Percentiles rank a stretch among this genome's conserved stretches.
phyloP scores from a whole-genome alignment of 92 coral and sea anemone species.

The Anthopleura xanthogrammica region DNA sequence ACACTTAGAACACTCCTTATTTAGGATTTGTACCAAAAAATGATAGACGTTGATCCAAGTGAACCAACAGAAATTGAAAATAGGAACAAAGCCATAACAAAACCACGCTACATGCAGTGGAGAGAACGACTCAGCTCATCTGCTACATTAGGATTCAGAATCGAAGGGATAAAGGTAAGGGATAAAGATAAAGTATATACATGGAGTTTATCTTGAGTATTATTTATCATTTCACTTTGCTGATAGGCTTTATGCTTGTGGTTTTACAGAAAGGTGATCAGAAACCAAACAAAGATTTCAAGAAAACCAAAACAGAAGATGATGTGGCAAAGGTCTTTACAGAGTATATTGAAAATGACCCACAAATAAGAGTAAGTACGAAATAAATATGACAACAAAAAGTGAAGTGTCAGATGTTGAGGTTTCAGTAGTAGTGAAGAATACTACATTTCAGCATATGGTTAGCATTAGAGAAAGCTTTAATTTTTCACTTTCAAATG shows the following conservation, averaged over 20 bases:
- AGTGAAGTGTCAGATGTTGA: too few relatives aligned
- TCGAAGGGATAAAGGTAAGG: constrained; percentile 92
- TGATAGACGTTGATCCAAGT: constrained; percentile 90
- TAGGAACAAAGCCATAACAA: constrained; percentile 71
- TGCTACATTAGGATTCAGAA: constrained; percentile 90
- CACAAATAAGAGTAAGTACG: constrained; percentile 70
- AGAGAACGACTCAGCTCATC: constrained; percentile 91
- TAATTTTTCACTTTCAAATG: too few relatives aligned
- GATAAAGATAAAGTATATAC: neutral
- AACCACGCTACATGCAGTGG: constrained; percentile 98
- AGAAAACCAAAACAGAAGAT: constrained; percentile 87
- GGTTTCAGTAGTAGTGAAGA: too few relatives aligned
- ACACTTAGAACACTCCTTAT: neutral
- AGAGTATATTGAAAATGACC: constrained; percentile 79
- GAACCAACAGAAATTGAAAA: constrained; percentile 94
- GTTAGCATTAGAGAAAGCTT: too few relatives aligned
- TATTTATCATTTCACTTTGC: neutral
- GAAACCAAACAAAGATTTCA: constrained; percentile 96
- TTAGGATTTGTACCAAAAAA: constrained; percentile 92
- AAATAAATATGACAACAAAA: neutral
- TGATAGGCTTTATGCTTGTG: neutral
- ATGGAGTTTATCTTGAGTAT: neutral
- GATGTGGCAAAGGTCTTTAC: constrained; percentile 77
- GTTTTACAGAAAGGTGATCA: constrained; percentile 69
- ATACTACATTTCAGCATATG: too few relatives aligned